Evolutionary conservation across 2,888 invertebrate species (phyloP), one percentile per base, ranked within the genome.

Genomic region (Rhaphigaster nebulosa): DNA sequence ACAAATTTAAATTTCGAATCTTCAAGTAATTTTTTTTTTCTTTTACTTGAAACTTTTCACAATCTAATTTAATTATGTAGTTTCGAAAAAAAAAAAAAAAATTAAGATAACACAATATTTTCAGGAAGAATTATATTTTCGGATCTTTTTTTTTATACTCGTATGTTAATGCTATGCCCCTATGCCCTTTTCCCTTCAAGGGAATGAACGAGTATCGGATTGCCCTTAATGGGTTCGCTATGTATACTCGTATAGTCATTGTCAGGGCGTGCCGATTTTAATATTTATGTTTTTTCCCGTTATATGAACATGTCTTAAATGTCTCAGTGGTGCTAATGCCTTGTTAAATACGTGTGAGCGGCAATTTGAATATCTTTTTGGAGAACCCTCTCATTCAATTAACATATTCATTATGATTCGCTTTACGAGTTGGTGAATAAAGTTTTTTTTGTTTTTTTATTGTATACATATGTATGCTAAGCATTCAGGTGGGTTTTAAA

Each of bases 271-370:
- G 65, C 29, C 29, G 65, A 4, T 29, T 38, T 76, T 76, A 76
- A 76, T 76, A 76, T 76, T 76, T 20, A 76, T 76, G 38, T 38
- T 23, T 34, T 18, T 2, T 70, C 29, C 70, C 70, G 70, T 76
- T 76, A 76, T 15, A 34, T 70, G 29, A 76, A 76, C 70, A 34
- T 76, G 38, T 76, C 65, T 65, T 76, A 76, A 76, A 76, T 76
- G 34, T 38, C 70, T 1, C 3, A 34, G 38, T 38, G 20, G 34
- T 76, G 70, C 38, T 76, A 38, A 76, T 76, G 65, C 5, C 29
- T 29, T 65, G 70, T 38, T 76, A 76, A 76, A 76, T 34, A 38
- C 23, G 23, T 20, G 70, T 38, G 70, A 38, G 20, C 6, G 70
- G 38, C 23, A 34, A 76, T 76, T 76, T 38, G 34, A 76, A 34